Base-by-base conservation (phyloP, 2,888 invertebrate species). In the Ecliptopera silaceata region DNA sequence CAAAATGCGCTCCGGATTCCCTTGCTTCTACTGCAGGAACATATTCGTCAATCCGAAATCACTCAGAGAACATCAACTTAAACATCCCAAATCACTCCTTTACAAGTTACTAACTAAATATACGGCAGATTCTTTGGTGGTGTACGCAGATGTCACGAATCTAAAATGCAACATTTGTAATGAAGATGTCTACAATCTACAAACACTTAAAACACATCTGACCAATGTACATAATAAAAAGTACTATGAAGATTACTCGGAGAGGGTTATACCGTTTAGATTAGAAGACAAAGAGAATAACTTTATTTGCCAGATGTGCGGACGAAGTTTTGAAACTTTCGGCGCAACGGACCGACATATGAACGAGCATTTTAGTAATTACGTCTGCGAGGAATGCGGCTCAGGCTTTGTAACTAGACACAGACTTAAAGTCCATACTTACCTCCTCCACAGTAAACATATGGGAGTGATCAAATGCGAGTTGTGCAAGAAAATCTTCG, bases 261-360 rank as follows among this genome's bases (percentile, higher is more conserved):
- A 80, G 8, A 58, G 75, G 20, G 64, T 80, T 0, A 70, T 80
- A 45, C 79, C 79, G 0, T 80, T 77, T 15, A 74, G 71, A 43
- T 46, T 79, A 0, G 59, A 20, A n/a, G 50, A 59, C 10, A 64
- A 29, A 2, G 57, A 55, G 2, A 66, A 64, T 3, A 62, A 59
- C 2, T 74, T 71, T 11, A 59, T 68, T 0, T 80, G 80, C 45
- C 74, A 76, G 46, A 59, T 85, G 0, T 89, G 89, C 5, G 82
- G 80, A 0, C 82, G 82, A 13, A 78, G 64, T 6, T 89, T 85
- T 32, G 88, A 88, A 55, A 88, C 88, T 0, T 89, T 88, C 46
- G 88, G 88, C 0, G 80, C 89, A 0, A 84, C 88, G 1, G 89
- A 89, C 26, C 51, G 86, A 0, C 89, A 90, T 56, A 90, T 90